Conservation (phyloP, 2,888 invertebrate species). For the Plebejus melissa region DNA sequence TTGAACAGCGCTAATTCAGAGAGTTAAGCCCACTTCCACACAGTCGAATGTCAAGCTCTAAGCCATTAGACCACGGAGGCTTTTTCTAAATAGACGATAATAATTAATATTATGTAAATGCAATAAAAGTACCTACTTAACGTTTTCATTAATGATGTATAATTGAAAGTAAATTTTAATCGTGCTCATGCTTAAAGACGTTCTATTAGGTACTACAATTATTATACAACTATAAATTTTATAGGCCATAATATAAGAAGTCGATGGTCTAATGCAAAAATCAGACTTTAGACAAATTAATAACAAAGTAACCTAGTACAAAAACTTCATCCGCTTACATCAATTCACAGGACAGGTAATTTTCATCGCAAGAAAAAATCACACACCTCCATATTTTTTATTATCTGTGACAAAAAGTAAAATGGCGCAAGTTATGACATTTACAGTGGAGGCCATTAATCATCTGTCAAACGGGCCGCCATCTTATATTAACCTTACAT, state of each 20-base stretch:
- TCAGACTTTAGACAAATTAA: neutral
- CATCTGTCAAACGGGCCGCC: conserved; percentile 62
- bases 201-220: neutral
- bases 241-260: neutral
- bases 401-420: conserved; percentile 35
- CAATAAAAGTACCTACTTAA: neutral
- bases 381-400: conserved; percentile 19
- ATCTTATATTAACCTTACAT: conserved; percentile 67
- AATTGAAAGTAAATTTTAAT: neutral
- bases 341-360: neutral
- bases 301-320: neutral
- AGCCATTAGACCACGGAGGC: neutral
- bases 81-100: neutral
- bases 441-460: conserved; percentile 56
- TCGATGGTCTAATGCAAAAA: neutral
- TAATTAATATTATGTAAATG: neutral
- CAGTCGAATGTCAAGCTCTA: neutral
- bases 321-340: conserved; percentile 6
- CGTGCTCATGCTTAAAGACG: neutral
- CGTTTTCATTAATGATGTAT: neutral
- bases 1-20: no score
- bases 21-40: no score
- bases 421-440: conserved; percentile 55
- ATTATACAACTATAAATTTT: neutral
- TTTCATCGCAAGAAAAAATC: conserved; percentile 24